Conservation (phyloP, 1,140 invertebrate species). For the Saccostrea cuccullata region DNA sequence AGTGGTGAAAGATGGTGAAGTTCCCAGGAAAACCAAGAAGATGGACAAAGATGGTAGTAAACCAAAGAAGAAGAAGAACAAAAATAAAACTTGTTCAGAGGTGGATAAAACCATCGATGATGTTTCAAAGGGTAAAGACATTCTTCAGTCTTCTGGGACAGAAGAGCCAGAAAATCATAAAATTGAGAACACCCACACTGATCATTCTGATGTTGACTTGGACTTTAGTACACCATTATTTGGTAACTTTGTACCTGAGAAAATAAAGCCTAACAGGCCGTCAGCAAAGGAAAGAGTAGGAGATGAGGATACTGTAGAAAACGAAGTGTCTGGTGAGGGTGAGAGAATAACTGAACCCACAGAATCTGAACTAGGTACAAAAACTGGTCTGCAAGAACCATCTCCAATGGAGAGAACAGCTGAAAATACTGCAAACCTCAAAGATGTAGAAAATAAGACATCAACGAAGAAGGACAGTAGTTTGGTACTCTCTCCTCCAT, state of each 20-base stretch:
- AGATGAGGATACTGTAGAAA: not conserved
- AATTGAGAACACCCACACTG: not conserved
- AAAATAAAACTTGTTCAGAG: slow-evolving; percentile 52
- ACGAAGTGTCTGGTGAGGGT: not conserved
- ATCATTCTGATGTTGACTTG: slow-evolving; percentile 27
- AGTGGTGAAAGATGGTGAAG: slow-evolving; percentile 37
- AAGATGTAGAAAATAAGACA: not conserved
- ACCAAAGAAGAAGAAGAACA: slow-evolving; percentile 59
- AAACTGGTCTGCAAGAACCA: not conserved
- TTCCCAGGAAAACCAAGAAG: slow-evolving; percentile 33
- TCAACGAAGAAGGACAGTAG: not conserved
- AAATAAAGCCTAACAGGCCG: slow-evolving; percentile 26
- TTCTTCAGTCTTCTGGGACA: slow-evolving; percentile 12
- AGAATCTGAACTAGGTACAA: not conserved
- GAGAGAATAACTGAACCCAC: not conserved
- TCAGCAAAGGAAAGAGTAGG: slow-evolving; percentile 46
- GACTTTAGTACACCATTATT: slow-evolving; percentile 43
- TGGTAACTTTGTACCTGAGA: slow-evolving; percentile 39
- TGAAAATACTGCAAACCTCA: not conserved
- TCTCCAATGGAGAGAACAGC: too few species aligned
- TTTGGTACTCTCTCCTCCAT: not conserved
- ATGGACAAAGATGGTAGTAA: slow-evolving; percentile 38
- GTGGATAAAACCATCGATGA: slow-evolving; percentile 35
- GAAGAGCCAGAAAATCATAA: slow-evolving; percentile 6
- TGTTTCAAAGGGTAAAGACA: slow-evolving; percentile 32